Evolutionary conservation across 2,113 vertebrate species (phyloP).

Genomic region (Megalops atlanticus): DNA sequence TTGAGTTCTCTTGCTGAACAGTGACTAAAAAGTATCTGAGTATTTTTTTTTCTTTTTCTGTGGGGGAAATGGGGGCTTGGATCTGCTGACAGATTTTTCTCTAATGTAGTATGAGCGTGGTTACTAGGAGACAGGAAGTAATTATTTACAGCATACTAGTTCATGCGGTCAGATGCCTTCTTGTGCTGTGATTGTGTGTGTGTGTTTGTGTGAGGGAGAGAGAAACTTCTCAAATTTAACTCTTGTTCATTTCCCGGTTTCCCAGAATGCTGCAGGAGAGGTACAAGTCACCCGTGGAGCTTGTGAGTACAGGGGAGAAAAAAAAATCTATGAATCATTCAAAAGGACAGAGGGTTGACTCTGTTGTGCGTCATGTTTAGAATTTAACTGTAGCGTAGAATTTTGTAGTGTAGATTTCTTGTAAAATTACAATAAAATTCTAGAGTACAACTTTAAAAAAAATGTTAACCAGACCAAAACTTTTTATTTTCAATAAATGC

Average conservation of each 20-base stretch:
- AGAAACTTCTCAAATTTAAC: slow-evolving; percentile 16
- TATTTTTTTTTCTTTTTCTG: slow-evolving; percentile 6
- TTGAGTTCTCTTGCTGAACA: background rate
- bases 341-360: background rate
- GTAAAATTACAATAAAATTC: too few relatives aligned
- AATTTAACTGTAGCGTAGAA: background rate
- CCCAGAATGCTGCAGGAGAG: background rate
- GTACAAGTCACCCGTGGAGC: background rate
- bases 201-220: slow-evolving; percentile 23
- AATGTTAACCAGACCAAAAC: too few relatives aligned
- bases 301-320: background rate
- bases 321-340: background rate
- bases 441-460: too few relatives aligned
- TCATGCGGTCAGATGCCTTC: slow-evolving; percentile 28
- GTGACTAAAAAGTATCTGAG: background rate
- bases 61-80: slow-evolving; percentile 14
- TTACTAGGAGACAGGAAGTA: slow-evolving; percentile 51
- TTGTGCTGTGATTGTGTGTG: slow-evolving; percentile 27
- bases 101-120: slow-evolving; percentile 36
- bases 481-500: too few relatives aligned
- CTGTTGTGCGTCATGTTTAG: background rate
- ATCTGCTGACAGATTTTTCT: slow-evolving; percentile 38
- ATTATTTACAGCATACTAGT: slow-evolving; percentile 42
- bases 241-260: slow-evolving; percentile 1
- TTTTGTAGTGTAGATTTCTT: too few relatives aligned